Conservation (phyloP, 2,113 vertebrate species). For the Tinamus guttatus region DNA sequence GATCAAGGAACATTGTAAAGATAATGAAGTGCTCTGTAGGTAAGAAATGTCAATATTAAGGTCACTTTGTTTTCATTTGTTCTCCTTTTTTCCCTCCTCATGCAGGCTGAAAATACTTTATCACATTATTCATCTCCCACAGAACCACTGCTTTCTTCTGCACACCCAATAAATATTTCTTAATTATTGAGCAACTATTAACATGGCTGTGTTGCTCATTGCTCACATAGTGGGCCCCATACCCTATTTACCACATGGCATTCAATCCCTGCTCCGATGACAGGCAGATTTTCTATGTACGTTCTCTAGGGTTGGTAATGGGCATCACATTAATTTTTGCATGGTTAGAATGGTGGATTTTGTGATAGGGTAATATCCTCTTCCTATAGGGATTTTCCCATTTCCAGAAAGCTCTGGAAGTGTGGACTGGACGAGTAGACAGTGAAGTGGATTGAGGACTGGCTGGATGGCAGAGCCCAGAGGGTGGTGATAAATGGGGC, state of each 20-base stretch:
- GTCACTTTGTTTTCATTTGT: background rate
- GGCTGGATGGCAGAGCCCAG: no score
- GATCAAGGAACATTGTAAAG: background rate
- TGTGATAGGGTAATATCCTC: background rate
- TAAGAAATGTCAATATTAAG: background rate
- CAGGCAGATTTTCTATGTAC: background rate
- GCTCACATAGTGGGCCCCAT: background rate
- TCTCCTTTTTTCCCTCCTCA: background rate
- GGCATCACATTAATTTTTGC: background rate
- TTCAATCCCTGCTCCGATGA: background rate
- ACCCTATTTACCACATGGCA: background rate
- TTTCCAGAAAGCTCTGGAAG: no score
- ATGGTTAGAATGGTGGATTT: background rate
- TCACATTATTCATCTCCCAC: background rate
- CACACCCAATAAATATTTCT: fast-evolving
- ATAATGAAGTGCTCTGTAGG: background rate
- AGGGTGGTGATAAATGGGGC: no score
- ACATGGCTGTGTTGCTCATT: background rate
- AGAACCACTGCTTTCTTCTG: fast-evolving
- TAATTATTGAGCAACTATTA: background rate
- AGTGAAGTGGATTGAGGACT: no score
- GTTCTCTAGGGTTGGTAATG: background rate
- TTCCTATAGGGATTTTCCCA: no score
- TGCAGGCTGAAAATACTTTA: background rate
- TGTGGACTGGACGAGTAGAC: no score